Conservation (phyloP, 2,113 vertebrate genomes). For the Psittacula cyanocephala region DNA sequence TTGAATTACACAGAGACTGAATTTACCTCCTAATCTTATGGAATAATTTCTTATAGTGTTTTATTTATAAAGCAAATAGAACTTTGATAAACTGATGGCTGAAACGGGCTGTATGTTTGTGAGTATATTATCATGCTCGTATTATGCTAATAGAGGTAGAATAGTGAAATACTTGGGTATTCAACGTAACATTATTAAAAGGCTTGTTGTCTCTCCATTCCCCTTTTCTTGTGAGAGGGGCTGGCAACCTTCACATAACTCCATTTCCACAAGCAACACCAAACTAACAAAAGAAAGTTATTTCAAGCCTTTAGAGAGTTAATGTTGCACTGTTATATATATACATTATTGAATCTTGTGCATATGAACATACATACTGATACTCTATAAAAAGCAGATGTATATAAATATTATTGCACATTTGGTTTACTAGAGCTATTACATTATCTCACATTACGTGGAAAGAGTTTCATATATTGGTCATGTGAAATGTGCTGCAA, state of each 20-base stretch:
- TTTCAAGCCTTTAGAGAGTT: neutral
- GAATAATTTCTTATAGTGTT: neutral
- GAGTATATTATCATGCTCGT: neutral
- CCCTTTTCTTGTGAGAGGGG: neutral
- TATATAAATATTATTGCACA: slow-evolving; percentile 29
- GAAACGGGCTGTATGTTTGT: neutral
- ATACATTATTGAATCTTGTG: neutral
- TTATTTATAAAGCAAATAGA: slow-evolving; percentile 23
- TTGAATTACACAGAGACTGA: neutral
- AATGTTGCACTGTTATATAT: neutral
- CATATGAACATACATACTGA: accelerated
- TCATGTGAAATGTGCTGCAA: neutral
- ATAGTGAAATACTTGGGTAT: neutral
- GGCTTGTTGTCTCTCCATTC: neutral
- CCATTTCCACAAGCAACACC: neutral
- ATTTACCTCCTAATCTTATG: neutral
- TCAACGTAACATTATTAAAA: neutral
- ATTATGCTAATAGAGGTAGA: neutral
- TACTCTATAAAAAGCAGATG: slow-evolving; percentile 20
- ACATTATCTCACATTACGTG: neutral
- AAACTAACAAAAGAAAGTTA: neutral
- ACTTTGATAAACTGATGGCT: neutral
- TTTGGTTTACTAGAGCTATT: slow-evolving; percentile 27
- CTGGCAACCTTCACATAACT: neutral
- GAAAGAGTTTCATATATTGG: neutral